Percentiles rank a stretch among this genome's conserved stretches.
phyloP scores from a whole-genome alignment of 2,888 invertebrate genomes.

The Noctua janthe region DNA sequence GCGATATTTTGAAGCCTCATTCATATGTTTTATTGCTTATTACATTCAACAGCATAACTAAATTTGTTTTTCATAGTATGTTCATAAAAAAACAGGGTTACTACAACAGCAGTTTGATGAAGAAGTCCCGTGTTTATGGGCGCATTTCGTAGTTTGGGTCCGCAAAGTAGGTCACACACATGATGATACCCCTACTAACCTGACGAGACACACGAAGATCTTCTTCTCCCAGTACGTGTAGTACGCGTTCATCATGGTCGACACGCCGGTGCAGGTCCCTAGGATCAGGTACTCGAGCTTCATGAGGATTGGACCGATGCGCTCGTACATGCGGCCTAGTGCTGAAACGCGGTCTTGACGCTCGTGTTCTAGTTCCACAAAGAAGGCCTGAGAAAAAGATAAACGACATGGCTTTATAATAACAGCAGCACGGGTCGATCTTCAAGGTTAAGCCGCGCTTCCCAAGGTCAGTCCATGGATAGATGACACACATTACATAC shows the following conservation, averaged over 20 bases:
- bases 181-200: slow-evolving; percentile 64
- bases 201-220: slow-evolving; percentile 90
- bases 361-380: slow-evolving; percentile 92
- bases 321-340: slow-evolving; percentile 94
- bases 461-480: not conserved
- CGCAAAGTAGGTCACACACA: not conserved
- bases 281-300: slow-evolving; percentile 96
- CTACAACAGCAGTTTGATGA: too few relatives aligned
- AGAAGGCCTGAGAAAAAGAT: slow-evolving; percentile 91
- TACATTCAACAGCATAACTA: too few relatives aligned
- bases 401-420: not conserved
- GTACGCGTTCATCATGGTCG: slow-evolving; percentile 93
- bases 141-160: not conserved
- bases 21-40: too few relatives aligned
- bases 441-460: not conserved
- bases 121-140: too few relatives aligned
- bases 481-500: not conserved
- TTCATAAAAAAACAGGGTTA: too few relatives aligned
- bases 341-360: slow-evolving; percentile 92
- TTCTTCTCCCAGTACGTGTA: slow-evolving; percentile 96
- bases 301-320: slow-evolving; percentile 94
- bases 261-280: slow-evolving; percentile 94
- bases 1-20: too few relatives aligned
- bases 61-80: too few relatives aligned
- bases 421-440: not conserved